These are phyloP conservation scores for Tadarida brasiliensis DNA, from an alignment of 2,797 vertebrate species.

Conservation along the genomic window DNA sequence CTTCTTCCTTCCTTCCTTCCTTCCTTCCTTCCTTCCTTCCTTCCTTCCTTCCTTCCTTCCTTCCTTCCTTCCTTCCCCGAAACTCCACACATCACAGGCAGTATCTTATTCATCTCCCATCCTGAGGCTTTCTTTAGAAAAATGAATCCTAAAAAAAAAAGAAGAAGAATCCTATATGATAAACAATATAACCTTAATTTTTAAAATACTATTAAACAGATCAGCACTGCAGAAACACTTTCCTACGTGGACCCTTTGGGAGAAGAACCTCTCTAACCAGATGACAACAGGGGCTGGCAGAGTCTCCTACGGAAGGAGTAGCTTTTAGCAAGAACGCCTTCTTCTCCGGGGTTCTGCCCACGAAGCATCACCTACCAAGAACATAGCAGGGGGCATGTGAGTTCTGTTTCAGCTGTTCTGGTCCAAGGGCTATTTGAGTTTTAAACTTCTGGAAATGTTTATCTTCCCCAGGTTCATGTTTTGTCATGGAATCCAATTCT, in stretches of 20 bases:
- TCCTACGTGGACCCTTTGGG: neutral
- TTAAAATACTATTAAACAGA: neutral
- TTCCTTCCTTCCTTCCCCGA: neutral
- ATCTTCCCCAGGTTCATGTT: conserved; percentile 93
- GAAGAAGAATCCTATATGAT: neutral
- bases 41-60: too few species aligned
- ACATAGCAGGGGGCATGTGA: neutral
- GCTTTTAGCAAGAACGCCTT: conserved; percentile 10
- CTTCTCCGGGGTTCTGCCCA: neutral
- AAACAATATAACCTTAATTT: neutral
- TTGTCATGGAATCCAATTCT: conserved; percentile 93
- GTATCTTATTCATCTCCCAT: neutral
- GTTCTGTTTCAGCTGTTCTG: conserved; percentile 92
- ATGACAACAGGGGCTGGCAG: neutral
- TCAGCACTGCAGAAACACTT: neutral
- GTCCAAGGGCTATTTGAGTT: conserved; percentile 90
- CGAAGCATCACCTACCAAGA: neutral
- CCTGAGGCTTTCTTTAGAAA: conserved; percentile 10
- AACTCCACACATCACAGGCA: neutral
- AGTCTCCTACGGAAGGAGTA: neutral
- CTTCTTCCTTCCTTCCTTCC: neutral
- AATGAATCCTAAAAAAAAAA: too few species aligned
- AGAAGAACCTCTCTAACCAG: neutral
- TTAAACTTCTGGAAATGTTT: conserved; percentile 93
- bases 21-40: too few species aligned